Conservation (phyloP, 64 coral and sea anemone genomes). For the Montipora capricornis region DNA sequence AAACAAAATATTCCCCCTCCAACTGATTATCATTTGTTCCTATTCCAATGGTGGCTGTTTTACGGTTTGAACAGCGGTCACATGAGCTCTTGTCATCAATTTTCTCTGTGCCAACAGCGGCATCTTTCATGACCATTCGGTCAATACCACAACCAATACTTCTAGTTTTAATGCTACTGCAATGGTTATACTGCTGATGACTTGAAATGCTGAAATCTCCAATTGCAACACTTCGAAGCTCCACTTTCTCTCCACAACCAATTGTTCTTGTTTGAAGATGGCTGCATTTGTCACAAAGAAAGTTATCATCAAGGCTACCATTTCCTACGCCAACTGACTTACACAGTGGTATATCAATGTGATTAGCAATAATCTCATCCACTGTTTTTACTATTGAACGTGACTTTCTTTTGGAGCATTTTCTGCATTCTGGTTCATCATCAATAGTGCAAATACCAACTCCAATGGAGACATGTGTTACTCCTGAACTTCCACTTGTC, state of each 20-base stretch:
- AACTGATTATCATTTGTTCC: not conserved
- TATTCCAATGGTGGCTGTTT: slow-evolving; percentile 12
- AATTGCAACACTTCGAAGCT: slow-evolving; percentile 52
- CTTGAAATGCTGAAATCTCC: slow-evolving; percentile 50
- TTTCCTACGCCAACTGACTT: slow-evolving; percentile 78
- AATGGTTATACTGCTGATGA: slow-evolving; percentile 46
- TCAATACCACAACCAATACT: slow-evolving; percentile 65
- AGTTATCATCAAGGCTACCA: slow-evolving; percentile 54
- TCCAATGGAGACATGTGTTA: slow-evolving; percentile 76
- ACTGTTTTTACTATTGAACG: slow-evolving; percentile 53
- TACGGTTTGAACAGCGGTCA: slow-evolving; percentile 42
- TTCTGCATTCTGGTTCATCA: slow-evolving; percentile 72
- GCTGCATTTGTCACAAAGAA: slow-evolving; percentile 72
- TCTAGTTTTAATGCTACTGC: slow-evolving; percentile 57
- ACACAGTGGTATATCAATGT: slow-evolving; percentile 56
- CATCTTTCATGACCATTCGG: slow-evolving; percentile 12
- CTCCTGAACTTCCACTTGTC: slow-evolving; percentile 27
- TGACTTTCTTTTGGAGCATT: slow-evolving; percentile 44
- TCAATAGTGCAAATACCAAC: slow-evolving; percentile 86
- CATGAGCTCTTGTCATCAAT: not conserved
- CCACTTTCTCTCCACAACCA: slow-evolving; percentile 59
- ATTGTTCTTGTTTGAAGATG: slow-evolving; percentile 65
- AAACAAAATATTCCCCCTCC: not conserved
- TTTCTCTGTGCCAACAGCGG: slow-evolving; percentile 15
- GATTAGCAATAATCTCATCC: slow-evolving; percentile 90